Base-by-base conservation (phyloP, 2,888 invertebrate genomes). In the Cheilosia vulpina region DNA sequence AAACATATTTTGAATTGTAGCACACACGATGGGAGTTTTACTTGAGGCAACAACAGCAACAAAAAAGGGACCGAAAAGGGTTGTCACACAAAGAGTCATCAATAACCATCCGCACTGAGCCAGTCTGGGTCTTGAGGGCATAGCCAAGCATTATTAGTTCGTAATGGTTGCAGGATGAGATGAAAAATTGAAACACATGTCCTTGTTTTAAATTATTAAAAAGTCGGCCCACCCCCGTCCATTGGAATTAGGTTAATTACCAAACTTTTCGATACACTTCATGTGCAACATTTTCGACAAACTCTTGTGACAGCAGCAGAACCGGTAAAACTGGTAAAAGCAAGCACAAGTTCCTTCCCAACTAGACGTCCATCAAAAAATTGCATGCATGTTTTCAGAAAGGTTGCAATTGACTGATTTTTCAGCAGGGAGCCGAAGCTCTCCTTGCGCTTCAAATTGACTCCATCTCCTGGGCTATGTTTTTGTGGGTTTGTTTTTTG, bases 401-500 rank as follows among this genome's bases (percentile, higher is more conserved):
- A 72, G 66, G 63, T 83, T 83, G 79, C 75, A 84, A 79, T 75
- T 84, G 68, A 84, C 79, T 79, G 79, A 73, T 50, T 83, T 69
- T 62, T 43, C 66, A 57, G 47, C 73, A 72, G 55, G 47, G 41
- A 65, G 57, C 58, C 17, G 57, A 55, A 63, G 57, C 47, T 31
- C 17, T 19, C 53, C 41, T 38, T 45, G 63, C 55, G 55, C 27
- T 47, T 19, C 24, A 41, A 75, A 50, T 75, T 65, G 27, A 45
- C 57, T 65, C 41, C 17, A 47, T 57, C 50, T 50, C 11, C 50
- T 11, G 38, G 24, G 15, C n/a, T 45, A 15, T 11, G n/a, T 41
- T 19, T 50, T 19, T 66, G 24, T 50, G 38, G n/a, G 43, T 52
- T 17, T 53, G 41, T 60, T 73, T 57, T 55, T 57, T 73, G 27